These are phyloP conservation scores for Tursiops truncatus DNA, from an alignment of 2,113 vertebrate genomes.

Conservation along the genomic window DNA sequence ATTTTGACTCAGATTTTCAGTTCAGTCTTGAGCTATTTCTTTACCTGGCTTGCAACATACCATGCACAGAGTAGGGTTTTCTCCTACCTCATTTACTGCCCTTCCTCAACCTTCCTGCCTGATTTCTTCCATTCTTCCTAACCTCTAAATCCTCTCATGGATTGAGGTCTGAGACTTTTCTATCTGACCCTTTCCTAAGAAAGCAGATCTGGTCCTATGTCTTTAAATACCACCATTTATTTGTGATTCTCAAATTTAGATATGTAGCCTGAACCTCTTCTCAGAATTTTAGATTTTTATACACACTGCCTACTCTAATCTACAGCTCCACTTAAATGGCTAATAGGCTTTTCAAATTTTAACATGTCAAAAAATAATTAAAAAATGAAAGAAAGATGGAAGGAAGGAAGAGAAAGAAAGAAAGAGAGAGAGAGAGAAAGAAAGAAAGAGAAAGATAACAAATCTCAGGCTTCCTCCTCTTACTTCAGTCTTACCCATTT, in stretches of 20 bases:
- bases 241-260: neutral
- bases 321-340: neutral
- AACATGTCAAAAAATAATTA: neutral
- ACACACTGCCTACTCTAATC: neutral
- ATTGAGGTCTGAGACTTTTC: neutral
- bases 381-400: neutral
- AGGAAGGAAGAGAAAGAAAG: neutral
- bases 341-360: neutral
- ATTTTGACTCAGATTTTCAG: neutral
- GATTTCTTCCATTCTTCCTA: neutral
- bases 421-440: neutral
- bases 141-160: neutral
- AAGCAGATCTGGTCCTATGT: neutral
- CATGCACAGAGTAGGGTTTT: neutral
- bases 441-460: neutral
- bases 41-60: neutral
- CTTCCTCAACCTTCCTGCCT: neutral
- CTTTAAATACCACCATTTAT: neutral
- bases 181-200: neutral
- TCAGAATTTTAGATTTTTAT: neutral
- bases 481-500: neutral
- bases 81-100: neutral
- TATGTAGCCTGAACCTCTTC: neutral
- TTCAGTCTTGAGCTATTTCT: neutral
- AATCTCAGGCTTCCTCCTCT: neutral